A percentile compares a stretch with the other conserved stretches of the same genome.
Conservation (phyloP, 2,888 invertebrate genomes). For the Stenichneumon culpator region DNA sequence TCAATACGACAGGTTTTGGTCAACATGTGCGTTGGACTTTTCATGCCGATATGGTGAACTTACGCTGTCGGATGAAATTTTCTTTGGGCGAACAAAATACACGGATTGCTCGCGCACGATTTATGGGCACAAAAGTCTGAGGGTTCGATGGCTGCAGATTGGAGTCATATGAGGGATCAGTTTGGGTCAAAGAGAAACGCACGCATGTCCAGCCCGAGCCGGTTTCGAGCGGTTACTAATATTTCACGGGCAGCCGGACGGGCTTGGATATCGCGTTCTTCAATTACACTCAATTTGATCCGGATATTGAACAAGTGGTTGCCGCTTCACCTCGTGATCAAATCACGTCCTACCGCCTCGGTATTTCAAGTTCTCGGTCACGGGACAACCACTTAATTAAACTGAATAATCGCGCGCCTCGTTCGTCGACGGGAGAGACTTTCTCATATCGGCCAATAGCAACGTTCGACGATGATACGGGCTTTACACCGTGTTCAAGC, state of each 20-base stretch:
- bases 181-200: slow-evolving; percentile 29
- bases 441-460: slow-evolving; percentile 8
- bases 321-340: slow-evolving; percentile 58
- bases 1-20: not conserved
- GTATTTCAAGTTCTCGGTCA: slow-evolving; percentile 73
- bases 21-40: not conserved
- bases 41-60: not conserved
- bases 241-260: slow-evolving; percentile 38
- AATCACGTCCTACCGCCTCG: slow-evolving; percentile 64
- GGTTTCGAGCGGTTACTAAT: slow-evolving; percentile 56
- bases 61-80: not conserved
- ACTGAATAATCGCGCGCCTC: slow-evolving; percentile 46
- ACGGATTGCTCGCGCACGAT: not conserved
- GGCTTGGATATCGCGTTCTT: slow-evolving; percentile 55
- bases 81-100: not conserved
- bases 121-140: not conserved
- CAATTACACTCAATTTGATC: slow-evolving; percentile 72
- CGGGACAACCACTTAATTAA: slow-evolving; percentile 35
- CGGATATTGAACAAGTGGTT: slow-evolving; percentile 76
- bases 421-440: slow-evolving; percentile 20
- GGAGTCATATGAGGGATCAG: not conserved
- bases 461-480: not conserved
- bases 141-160: not conserved
- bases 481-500: not conserved
- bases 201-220: slow-evolving; percentile 28